A percentile compares a stretch with the other conserved stretches of the same genome.
Evolutionary conservation across 2,797 vertebrate species (phyloP).

Genomic region (Odontamblyopus rebecca): DNA sequence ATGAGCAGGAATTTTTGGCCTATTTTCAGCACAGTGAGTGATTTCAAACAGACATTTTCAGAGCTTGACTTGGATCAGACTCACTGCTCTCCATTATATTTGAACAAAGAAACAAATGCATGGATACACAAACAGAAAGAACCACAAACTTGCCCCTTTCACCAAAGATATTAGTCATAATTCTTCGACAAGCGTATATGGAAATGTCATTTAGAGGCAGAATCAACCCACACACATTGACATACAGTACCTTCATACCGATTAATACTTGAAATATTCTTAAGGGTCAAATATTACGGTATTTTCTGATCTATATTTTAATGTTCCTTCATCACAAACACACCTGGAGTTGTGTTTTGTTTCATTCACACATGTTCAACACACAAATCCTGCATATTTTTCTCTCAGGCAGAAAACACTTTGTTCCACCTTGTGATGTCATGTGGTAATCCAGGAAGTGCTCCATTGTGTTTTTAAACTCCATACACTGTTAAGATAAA

Average conservation of each 20-base stretch:
- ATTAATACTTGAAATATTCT: constrained; percentile 1
- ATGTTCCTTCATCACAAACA: too few relatives aligned
- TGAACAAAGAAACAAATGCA: constrained; percentile 33
- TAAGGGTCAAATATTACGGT: not conserved
- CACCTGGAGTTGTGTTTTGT: too few relatives aligned
- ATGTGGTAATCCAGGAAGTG: too few relatives aligned
- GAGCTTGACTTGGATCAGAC: constrained; percentile 42
- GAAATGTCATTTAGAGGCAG: constrained; percentile 28
- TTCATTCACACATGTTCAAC: too few relatives aligned
- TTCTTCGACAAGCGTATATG: constrained; percentile 29
- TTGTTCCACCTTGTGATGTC: too few relatives aligned
- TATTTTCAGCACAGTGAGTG: constrained; percentile 14
- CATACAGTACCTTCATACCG: not conserved
- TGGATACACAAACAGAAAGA: constrained; percentile 20
- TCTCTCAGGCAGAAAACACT: too few relatives aligned
- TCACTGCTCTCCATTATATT: constrained; percentile 23
- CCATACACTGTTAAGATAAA: too few relatives aligned
- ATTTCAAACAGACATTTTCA: constrained; percentile 24
- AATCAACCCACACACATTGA: constrained; percentile 23
- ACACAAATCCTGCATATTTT: too few relatives aligned
- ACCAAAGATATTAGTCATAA: constrained; percentile 16
- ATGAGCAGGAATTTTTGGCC: constrained; percentile 16
- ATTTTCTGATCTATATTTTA: too few relatives aligned
- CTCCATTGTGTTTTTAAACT: too few relatives aligned
- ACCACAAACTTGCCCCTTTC: constrained; percentile 13